Conservation (phyloP, 2,888 invertebrate genomes). For the Thera obeliscata region DNA sequence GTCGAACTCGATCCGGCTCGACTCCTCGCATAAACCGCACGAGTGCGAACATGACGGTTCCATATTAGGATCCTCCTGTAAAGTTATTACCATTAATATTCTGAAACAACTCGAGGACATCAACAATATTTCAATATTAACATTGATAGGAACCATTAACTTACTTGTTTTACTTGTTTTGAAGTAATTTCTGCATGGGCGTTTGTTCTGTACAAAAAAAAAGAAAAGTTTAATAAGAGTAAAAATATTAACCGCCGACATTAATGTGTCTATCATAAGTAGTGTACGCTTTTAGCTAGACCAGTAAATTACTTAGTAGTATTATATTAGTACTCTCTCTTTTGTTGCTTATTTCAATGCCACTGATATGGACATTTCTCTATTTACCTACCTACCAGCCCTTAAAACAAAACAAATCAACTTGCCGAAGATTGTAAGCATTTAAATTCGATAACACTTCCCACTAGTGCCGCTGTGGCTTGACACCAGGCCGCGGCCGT, state of each 20-base stretch:
- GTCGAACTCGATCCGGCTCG: slow-evolving; percentile 56
- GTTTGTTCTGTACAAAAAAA: slow-evolving; percentile 49
- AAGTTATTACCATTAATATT: slow-evolving; percentile 5
- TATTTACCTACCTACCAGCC: no score
- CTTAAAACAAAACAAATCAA: no score
- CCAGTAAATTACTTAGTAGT: no score
- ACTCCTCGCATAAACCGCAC: slow-evolving; percentile 65
- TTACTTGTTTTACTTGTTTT: slow-evolving; percentile 39
- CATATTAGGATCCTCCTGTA: slow-evolving; percentile 58
- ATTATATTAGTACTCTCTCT: no score
- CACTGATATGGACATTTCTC: no score
- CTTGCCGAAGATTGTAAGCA: no score
- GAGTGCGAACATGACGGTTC: slow-evolving; percentile 76
- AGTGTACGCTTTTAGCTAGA: no score
- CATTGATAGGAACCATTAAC: slow-evolving; percentile 23
- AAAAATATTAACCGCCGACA: neutral
- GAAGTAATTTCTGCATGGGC: slow-evolving; percentile 53
- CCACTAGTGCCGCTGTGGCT: no score
- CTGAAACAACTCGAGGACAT: neutral
- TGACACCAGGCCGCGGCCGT: no score
- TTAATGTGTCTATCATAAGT: no score
- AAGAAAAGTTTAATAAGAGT: slow-evolving; percentile 9
- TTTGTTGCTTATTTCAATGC: no score
- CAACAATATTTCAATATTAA: neutral
- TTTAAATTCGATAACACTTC: no score